phyloP scores from a whole-genome alignment of 2,113 vertebrate species.

The Caracal caracal region DNA sequence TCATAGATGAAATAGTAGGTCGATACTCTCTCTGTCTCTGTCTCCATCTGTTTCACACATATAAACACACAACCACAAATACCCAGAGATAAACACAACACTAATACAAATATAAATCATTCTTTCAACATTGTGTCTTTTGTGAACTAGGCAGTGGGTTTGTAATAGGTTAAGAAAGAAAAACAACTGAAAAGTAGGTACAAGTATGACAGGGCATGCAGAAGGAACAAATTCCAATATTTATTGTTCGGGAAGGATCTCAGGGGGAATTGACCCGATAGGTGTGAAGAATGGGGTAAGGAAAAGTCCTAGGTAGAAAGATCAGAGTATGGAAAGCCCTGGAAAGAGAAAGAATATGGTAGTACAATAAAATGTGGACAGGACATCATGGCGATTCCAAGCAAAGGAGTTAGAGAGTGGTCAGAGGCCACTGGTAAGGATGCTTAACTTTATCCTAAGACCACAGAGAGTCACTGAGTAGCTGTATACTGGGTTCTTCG shows the following conservation, averaged over 20 bases:
- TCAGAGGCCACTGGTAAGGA: background rate
- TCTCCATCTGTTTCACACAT: background rate
- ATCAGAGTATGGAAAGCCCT: background rate
- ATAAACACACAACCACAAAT: background rate
- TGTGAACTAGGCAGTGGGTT: background rate
- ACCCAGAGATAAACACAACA: background rate
- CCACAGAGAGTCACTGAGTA: background rate
- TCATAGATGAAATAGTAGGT: background rate
- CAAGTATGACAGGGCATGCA: background rate
- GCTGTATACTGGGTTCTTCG: background rate
- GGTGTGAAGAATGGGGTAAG: background rate
- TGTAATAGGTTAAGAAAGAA: background rate
- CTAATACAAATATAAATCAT: background rate
- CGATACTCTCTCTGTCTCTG: accelerated
- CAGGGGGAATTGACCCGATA: background rate
- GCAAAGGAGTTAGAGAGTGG: background rate
- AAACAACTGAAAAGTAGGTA: background rate
- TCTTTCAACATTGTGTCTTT: background rate
- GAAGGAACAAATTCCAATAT: background rate
- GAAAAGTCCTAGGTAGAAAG: background rate
- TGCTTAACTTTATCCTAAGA: background rate
- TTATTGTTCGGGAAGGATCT: background rate
- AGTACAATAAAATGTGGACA: background rate
- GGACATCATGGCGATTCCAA: background rate
- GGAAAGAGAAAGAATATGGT: background rate